These are phyloP conservation scores for Papilio protenor DNA, from an alignment of 2,888 invertebrate species.

Conservation along the genomic window DNA sequence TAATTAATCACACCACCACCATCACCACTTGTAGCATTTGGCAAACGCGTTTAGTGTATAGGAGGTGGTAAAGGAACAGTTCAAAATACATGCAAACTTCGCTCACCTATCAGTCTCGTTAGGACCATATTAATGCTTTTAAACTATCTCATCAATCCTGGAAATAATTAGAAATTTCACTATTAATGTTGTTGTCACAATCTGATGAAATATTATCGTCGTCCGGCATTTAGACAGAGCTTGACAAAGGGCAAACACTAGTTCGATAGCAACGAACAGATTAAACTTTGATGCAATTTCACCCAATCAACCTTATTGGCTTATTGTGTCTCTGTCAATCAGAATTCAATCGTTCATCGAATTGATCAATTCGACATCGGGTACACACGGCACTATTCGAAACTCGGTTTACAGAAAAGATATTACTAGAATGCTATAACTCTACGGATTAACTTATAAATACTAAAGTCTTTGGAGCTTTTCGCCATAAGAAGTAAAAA, in stretches of 20 bases:
- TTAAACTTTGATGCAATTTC: slow-evolving; percentile 24
- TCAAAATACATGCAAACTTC: too few species aligned
- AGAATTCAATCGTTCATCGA: slow-evolving; percentile 18
- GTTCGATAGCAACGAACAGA: neutral
- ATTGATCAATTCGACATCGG: slow-evolving; percentile 12
- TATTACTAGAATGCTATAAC: neutral
- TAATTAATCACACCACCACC: too few species aligned
- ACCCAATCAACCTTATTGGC: slow-evolving; percentile 17
- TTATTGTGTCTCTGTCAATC: slow-evolving; percentile 25
- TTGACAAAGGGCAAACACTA: slow-evolving; percentile 2
- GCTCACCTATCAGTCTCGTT: too few species aligned
- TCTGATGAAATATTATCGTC: neutral
- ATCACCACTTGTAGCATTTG: too few species aligned
- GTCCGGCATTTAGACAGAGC: neutral
- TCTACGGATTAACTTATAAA: neutral
- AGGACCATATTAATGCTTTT: too few species aligned
- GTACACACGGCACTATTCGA: slow-evolving; percentile 10
- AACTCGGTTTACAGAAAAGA: neutral
- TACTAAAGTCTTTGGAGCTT: neutral
- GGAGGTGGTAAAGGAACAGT: too few species aligned
- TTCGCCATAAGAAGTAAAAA: neutral
- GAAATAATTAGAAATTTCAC: too few species aligned
- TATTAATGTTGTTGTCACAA: neutral
- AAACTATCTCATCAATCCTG: too few species aligned
- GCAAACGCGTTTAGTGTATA: too few species aligned